phyloP scores from a whole-genome alignment of 2,888 invertebrate species.

The Kryphioiulus occultus region DNA sequence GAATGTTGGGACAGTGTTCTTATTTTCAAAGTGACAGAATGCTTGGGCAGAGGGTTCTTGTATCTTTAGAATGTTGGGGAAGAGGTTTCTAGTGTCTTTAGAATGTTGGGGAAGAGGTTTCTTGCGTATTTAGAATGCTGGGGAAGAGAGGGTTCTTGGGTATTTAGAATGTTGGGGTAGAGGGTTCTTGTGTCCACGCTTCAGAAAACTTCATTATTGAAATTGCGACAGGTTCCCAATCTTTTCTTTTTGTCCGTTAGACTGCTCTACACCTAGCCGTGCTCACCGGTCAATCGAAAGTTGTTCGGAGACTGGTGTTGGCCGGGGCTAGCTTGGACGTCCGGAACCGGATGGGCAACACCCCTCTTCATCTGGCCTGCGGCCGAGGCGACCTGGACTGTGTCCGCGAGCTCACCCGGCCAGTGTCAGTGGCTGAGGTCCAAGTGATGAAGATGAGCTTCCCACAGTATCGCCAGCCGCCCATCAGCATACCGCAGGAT shows the following conservation, averaged over 20 bases:
- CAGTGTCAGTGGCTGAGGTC: constrained; percentile 52
- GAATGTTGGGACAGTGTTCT: too few relatives aligned
- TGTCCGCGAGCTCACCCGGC: constrained; percentile 74
- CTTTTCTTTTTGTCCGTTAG: constrained; percentile 58
- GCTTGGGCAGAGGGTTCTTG: too few relatives aligned
- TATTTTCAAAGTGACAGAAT: too few relatives aligned
- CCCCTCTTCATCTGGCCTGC: constrained; percentile 85
- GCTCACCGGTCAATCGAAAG: constrained; percentile 75
- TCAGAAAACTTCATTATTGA: too few relatives aligned
- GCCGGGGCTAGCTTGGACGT: constrained; percentile 75
- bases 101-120: too few relatives aligned
- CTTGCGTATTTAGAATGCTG: too few relatives aligned
- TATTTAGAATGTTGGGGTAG: too few relatives aligned
- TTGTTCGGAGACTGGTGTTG: constrained; percentile 78
- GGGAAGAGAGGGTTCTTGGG: too few relatives aligned
- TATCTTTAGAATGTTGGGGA: too few relatives aligned
- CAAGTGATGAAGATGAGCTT: constrained; percentile 49
- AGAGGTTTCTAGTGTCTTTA: too few relatives aligned
- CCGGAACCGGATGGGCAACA: constrained; percentile 81
- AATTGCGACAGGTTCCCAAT: too few relatives aligned
- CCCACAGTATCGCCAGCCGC: constrained; percentile 62
- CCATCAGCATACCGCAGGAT: constrained; percentile 60
- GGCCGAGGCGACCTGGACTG: constrained; percentile 73
- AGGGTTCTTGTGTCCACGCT: too few relatives aligned
- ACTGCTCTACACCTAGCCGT: constrained; percentile 89